phyloP scores from a whole-genome alignment of 1,140 invertebrate species.

The Camponotus vicinus region DNA sequence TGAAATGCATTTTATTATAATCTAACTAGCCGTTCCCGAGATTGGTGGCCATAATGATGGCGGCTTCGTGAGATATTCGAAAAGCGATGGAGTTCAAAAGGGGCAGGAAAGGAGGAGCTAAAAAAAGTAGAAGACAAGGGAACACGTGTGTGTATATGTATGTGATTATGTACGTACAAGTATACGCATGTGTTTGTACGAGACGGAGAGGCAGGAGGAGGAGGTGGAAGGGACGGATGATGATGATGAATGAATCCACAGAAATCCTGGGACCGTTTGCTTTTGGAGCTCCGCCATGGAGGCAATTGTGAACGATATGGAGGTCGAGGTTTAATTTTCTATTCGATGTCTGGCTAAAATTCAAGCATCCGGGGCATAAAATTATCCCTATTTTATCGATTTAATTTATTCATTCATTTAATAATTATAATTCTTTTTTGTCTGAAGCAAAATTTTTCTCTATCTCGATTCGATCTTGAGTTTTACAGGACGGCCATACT shows the following conservation, averaged over 20 bases:
- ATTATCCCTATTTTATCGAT: background rate
- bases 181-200: conserved; percentile 14
- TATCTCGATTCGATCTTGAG: background rate
- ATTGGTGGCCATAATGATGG: conserved; percentile 76
- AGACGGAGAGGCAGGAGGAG: conserved; percentile 57
- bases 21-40: conserved; percentile 46
- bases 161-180: background rate
- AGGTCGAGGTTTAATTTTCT: conserved; percentile 44
- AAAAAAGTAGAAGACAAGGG: conserved; percentile 70
- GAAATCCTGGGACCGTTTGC: conserved; percentile 80
- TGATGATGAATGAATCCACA: conserved; percentile 83
- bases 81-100: conserved; percentile 73
- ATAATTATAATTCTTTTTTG: background rate
- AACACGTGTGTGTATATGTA: conserved; percentile 13
- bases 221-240: conserved; percentile 79
- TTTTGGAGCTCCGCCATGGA: conserved; percentile 75
- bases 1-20: conserved; percentile 72
- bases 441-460: background rate
- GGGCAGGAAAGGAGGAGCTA: conserved; percentile 67
- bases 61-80: conserved; percentile 78
- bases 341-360: conserved; percentile 40
- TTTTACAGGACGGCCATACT: conserved; percentile 1
- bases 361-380: background rate
- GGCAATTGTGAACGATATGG: conserved; percentile 69
- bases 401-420: background rate